Conservation (phyloP, 2,797 vertebrate genomes). For the Enteromius trimaculatus region DNA sequence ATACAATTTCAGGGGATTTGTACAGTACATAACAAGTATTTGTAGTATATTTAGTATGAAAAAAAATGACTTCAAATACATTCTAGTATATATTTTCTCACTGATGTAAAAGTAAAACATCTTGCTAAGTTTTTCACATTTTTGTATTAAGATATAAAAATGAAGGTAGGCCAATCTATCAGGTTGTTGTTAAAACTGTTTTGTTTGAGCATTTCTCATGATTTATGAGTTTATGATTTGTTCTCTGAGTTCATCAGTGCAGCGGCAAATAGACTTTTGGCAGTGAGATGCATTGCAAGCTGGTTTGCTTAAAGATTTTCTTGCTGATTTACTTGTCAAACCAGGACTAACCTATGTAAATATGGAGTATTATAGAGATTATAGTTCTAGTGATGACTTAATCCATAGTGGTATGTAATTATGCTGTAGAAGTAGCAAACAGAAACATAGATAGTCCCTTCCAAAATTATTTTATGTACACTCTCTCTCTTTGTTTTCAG, state of each 20-base stretch:
- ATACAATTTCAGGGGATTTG: background rate
- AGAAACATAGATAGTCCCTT: background rate
- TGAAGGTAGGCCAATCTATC: background rate
- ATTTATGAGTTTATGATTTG: background rate
- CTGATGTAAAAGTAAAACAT: background rate
- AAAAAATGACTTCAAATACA: background rate
- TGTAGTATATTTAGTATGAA: background rate
- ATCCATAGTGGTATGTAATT: background rate
- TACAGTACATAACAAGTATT: background rate
- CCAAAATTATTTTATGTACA: background rate
- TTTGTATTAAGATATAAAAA: too few relatives aligned
- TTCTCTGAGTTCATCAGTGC: background rate
- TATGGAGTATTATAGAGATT: background rate
- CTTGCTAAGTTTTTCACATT: background rate
- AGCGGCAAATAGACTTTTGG: background rate
- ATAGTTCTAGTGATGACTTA: background rate
- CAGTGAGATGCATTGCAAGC: background rate
- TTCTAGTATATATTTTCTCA: background rate
- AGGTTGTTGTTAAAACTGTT: background rate
- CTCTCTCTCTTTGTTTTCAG: conserved; percentile 61
- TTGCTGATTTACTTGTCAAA: background rate
- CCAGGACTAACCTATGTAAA: background rate
- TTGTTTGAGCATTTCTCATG: background rate
- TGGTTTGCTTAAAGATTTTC: background rate
- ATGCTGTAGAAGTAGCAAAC: background rate